Conservation (phyloP, 2,888 invertebrate species). For the Trachelus iudaicus region DNA sequence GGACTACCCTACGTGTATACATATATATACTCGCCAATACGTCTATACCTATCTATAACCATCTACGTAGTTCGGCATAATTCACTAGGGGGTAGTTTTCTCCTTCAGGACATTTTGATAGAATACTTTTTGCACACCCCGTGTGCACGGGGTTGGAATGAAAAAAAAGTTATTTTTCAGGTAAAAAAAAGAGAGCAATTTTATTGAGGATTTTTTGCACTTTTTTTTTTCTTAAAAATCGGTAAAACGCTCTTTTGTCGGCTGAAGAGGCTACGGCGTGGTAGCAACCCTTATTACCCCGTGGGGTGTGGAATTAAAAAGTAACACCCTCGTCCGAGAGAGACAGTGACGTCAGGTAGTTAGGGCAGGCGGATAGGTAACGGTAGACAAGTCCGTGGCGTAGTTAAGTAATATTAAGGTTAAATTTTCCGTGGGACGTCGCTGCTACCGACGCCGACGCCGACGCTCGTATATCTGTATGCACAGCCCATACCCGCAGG, state of each 20-base stretch:
- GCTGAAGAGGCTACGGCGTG: not conserved
- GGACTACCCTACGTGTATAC: not conserved
- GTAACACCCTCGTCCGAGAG: conserved; percentile 49
- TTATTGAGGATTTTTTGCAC: not conserved
- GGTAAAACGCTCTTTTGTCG: conserved; percentile 19
- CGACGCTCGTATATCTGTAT: not conserved
- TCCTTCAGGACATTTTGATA: not conserved
- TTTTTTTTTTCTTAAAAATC: not conserved
- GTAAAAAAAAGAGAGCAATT: not conserved
- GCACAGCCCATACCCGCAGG: not conserved
- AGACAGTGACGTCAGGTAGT: not conserved
- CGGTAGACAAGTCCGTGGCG: conserved; percentile 2
- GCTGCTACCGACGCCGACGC: not conserved
- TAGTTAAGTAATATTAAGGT: conserved; percentile 61
- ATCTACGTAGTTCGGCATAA: not conserved
- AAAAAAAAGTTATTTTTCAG: not conserved
- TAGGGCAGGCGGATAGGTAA: not conserved
- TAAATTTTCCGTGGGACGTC: conserved; percentile 46
- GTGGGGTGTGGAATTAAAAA: conserved; percentile 51
- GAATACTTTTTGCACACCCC: not conserved
- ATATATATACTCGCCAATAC: not conserved
- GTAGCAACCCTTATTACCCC: not conserved
- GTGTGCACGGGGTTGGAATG: not conserved
- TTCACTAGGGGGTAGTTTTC: not conserved
- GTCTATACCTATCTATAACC: not conserved